These are phyloP conservation scores for Macquaria ambigua DNA, from an alignment of 2,113 vertebrate genomes.

Conservation along the genomic window DNA sequence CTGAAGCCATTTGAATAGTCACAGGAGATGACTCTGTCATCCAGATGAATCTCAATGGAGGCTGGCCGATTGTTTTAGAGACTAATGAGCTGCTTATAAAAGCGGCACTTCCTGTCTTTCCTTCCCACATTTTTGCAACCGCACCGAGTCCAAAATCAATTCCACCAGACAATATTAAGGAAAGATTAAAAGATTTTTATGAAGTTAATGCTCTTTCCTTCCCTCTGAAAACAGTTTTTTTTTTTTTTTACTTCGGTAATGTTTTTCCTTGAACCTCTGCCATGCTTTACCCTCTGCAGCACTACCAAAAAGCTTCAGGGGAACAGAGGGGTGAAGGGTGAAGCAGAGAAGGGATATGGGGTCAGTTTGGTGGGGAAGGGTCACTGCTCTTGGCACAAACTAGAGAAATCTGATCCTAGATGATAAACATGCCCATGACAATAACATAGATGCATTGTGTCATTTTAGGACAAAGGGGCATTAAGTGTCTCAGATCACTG, in stretches of 20 bases:
- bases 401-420: conserved; percentile 66
- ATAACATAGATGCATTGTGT: conserved; percentile 68
- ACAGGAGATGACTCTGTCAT: conserved; percentile 68
- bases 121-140: conserved; percentile 39
- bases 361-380: conserved; percentile 30
- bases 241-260: background rate
- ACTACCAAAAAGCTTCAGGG: background rate
- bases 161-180: conserved; percentile 26
- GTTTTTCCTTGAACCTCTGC: conserved; percentile 34
- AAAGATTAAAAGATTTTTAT: conserved; percentile 35
- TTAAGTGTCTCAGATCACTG: conserved; percentile 22
- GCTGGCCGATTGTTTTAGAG: conserved; percentile 62
- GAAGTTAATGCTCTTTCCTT: conserved; percentile 20
- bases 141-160: conserved; percentile 31
- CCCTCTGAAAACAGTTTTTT: background rate
- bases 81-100: conserved; percentile 74
- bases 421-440: conserved; percentile 62
- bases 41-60: conserved; percentile 59
- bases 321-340: conserved; percentile 15
- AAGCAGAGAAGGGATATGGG: conserved; percentile 1
- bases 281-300: conserved; percentile 7
- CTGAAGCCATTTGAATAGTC: conserved; percentile 61
- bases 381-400: conserved; percentile 70
- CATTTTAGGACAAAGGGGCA: conserved; percentile 61
- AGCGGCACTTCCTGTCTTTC: conserved; percentile 49